phyloP scores from a whole-genome alignment of 1,140 invertebrate genomes.

The Bombus terrestris region DNA sequence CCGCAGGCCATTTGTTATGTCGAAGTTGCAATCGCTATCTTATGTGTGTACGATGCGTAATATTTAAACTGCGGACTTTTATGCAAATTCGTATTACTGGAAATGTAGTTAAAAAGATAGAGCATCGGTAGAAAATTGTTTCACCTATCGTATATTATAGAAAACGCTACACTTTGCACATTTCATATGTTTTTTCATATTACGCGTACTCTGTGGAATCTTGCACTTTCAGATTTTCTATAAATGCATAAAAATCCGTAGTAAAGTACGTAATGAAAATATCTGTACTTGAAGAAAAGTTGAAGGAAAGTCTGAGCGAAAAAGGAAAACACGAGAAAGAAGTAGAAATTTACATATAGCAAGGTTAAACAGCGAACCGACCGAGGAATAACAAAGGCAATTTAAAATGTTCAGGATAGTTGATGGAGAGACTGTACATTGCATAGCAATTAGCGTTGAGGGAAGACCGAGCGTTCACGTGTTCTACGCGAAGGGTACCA shows the following conservation, averaged over 20 bases:
- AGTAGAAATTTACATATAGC: neutral
- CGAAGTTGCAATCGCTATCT: neutral
- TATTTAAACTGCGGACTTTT: too few relatives aligned
- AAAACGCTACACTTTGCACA: too few relatives aligned
- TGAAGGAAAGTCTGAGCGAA: too few relatives aligned
- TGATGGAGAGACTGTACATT: constrained; percentile 83
- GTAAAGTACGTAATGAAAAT: neutral
- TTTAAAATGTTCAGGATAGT: constrained; percentile 78
- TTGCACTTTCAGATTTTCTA: too few relatives aligned
- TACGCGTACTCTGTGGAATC: too few relatives aligned
- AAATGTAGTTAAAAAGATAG: too few relatives aligned
- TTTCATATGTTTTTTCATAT: too few relatives aligned
- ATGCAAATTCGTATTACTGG: too few relatives aligned
- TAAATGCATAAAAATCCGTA: too few relatives aligned
- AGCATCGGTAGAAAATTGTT: too few relatives aligned
- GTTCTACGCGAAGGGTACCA: constrained; percentile 83
- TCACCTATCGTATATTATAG: too few relatives aligned
- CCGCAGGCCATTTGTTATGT: neutral
- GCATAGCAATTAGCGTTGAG: constrained; percentile 84
- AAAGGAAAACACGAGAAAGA: neutral
- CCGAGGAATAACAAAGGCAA: constrained; percentile 22
- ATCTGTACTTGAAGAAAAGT: neutral
- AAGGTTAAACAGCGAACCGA: constrained; percentile 24
- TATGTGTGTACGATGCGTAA: neutral
- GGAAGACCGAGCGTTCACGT: constrained; percentile 81